Evolutionary conservation across 2,113 vertebrate genomes (phyloP), one percentile per base, ranked within the genome.

Genomic region (Grammomys dolichurus): DNA sequence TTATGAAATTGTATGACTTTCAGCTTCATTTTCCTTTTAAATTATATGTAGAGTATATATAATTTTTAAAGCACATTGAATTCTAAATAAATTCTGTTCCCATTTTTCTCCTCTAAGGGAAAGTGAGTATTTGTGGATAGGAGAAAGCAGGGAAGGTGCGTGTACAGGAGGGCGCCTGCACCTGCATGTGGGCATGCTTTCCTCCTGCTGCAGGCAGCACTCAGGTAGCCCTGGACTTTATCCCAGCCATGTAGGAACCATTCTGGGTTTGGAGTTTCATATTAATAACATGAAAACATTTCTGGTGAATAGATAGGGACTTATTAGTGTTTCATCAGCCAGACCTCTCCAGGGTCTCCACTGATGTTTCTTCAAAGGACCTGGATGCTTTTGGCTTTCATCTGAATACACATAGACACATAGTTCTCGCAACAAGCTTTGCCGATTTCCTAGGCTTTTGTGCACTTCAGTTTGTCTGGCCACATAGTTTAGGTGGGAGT

Each of bases 311-410:
- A 65, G 24, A 48, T 40, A n/a, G 78, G 81, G 56, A 8, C 81
- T 95, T 69, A 5, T 28, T 92, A 67, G 78, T 89, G 40, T 94
- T 96, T 86, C 54, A 33, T 70, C 75, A 69, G 85, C n/a, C 72
- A 91, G 28, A 54, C 19, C 26, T 51, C 72, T 94, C 67, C 51
- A 75, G 97, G 51, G 31, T 13, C 95, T 90, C 85, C 46, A 46
- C 6, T 56, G n/a, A 8, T 86, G 24, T 95, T 95, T 96, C 80
- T 92, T 85, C 72, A 92, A 91, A 94, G 46, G 63, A 91, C 93
- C 86, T 88, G 89, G 76, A 72, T 40, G 24, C n/a, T 92, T 54
- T 56, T 88, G 2, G 63, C 92, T 88, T 89, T 82, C 84, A 22
- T n/a, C 80, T 70, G 48, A 84, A 7, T 76, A 33, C 78, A 87